A percentile compares a stretch with the other conserved stretches of the same genome.
Conservation (phyloP, 2,888 invertebrate genomes). For the Rotaria socialis region DNA sequence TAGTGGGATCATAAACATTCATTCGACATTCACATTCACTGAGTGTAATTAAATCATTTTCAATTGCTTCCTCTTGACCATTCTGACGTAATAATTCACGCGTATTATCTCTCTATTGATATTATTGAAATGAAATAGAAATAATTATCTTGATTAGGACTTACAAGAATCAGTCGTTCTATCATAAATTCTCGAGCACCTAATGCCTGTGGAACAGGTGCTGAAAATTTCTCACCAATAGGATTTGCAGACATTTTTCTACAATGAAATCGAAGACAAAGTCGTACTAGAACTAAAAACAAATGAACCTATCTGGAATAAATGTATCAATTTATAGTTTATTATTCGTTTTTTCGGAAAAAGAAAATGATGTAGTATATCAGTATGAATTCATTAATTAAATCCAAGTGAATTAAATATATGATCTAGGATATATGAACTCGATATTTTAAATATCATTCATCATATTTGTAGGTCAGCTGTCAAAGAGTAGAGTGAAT, state of each 20-base stretch:
- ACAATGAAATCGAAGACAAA: not conserved
- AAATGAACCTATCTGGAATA: too few relatives aligned
- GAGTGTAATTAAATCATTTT: not conserved
- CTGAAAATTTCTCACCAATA: not conserved
- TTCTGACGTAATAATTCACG: not conserved
- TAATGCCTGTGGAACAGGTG: not conserved
- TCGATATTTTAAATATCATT: too few relatives aligned
- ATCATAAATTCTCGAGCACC: slow-evolving; percentile 34
- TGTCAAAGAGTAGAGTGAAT: too few relatives aligned
- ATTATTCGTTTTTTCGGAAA: not conserved
- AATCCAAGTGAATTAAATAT: too few relatives aligned
- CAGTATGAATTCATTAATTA: too few relatives aligned
- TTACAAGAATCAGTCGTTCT: not conserved
- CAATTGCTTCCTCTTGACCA: not conserved
- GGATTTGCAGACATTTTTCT: not conserved
- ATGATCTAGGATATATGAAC: too few relatives aligned
- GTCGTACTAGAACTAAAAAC: too few relatives aligned
- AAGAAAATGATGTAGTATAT: not conserved
- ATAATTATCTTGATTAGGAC: not conserved
- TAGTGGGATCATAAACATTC: not conserved
- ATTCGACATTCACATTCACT: not conserved
- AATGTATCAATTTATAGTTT: too few relatives aligned
- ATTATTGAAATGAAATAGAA: too few relatives aligned
- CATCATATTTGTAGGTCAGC: too few relatives aligned
- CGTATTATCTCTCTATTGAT: slow-evolving; percentile 28